Base-by-base conservation (phyloP, 1,140 invertebrate species). In the Stegodyphus mimosarum region DNA sequence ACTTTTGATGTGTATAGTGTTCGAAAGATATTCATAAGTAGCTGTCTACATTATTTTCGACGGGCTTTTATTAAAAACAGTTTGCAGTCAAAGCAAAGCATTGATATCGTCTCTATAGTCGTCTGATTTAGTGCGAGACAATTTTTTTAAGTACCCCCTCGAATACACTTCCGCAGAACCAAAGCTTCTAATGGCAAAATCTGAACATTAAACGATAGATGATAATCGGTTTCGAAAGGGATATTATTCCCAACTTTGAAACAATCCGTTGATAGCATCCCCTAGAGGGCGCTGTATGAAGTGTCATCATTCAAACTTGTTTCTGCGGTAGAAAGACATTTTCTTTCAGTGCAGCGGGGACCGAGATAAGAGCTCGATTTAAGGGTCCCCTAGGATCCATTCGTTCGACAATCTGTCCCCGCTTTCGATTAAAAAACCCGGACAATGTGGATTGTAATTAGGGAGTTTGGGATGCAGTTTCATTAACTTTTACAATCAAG, bases 401-500 rank as follows among this genome's bases (percentile, higher is more conserved):
- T 83, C 60, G 9, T 51, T 18, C 80, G 71, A 74, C 80, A 66
- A 83, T 83, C 60, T 83, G 80, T 83, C 80, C 80, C 48, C 18
- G n/a, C n/a, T 66, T 33, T 48, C 55, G 70, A 66, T 66, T 74
- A 74, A 83, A 83, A 83, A 83, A 66, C 10, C 71, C 17, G 70
- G 80, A 73, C 80, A 74, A 17, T 48, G 49, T n/a, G n/a, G 70
- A 48, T 66, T 63, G 80, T 74, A 83, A 83, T 83, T 83, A 83
- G 80, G 71, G 49, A 55, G 67, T 74, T 74, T 63, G 71, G 63
- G 60, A 55, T 51, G 67, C 6, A n/a, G 80, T 83, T 83, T 74
- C 71, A 83, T 83, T 83, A 83, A 83, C 50, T 83, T 83, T 83
- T 74, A 74, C 55, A 83, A 52, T 66, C 55, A n/a, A n/a, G 55